phyloP scores from a whole-genome alignment of 2,113 vertebrate genomes.

The Antennarius striatus region DNA sequence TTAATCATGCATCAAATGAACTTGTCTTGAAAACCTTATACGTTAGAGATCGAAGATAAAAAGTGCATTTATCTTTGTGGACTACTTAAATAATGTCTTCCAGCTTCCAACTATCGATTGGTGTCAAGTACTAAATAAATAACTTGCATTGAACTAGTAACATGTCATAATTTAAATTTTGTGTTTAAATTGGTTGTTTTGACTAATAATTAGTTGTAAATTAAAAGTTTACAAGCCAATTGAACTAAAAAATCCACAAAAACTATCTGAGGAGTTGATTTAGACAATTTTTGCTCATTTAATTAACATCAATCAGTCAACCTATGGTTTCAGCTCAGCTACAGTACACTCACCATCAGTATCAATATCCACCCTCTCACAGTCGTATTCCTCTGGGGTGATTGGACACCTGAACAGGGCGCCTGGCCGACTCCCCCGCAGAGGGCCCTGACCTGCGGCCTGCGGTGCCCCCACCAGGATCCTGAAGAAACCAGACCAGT shows the following conservation, averaged over 20 bases:
- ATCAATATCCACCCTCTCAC: constrained; percentile 89
- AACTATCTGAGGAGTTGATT: neutral
- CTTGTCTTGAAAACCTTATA: neutral
- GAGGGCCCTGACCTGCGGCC: constrained; percentile 79
- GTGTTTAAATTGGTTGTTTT: no score
- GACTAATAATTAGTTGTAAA: no score
- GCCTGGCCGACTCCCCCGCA: constrained; percentile 84
- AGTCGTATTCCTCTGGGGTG: constrained; percentile 85
- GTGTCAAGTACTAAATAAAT: no score
- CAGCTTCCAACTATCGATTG: no score
- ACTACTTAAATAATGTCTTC: no score
- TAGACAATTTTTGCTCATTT: neutral
- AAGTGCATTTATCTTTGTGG: no score
- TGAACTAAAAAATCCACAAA: neutral
- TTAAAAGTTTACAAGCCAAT: no score
- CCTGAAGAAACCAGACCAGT: constrained; percentile 71
- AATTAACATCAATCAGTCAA: neutral
- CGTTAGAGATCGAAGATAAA: neutral
- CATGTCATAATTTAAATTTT: no score
- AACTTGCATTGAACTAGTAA: no score
- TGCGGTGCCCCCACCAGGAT: constrained; percentile 90
- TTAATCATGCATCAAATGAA: neutral
- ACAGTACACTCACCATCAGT: constrained; percentile 77
- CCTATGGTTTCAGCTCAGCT: neutral
- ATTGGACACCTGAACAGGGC: constrained; percentile 91